Percentiles rank a stretch among this genome's conserved stretches.
Conservation (phyloP, 2,797 vertebrate species). For the Xerus rutilus region DNA sequence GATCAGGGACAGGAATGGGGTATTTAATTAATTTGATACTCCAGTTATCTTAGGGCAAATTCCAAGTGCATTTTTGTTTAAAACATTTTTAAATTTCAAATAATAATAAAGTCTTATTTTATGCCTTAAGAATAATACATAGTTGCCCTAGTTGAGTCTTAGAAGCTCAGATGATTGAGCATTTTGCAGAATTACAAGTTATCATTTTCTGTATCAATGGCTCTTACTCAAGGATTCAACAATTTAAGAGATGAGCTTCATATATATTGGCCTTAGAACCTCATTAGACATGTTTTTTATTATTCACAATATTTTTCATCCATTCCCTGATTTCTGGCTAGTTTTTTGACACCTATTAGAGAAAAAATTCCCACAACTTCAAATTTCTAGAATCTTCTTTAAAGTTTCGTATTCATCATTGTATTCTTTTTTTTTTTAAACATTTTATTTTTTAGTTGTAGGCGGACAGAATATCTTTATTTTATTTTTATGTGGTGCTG, state of each 20-base stretch:
- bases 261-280: neutral
- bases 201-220: neutral
- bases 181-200: neutral
- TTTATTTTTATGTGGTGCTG: too few relatives aligned
- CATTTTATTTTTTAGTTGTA: too few relatives aligned
- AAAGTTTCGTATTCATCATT: slow-evolving; percentile 23
- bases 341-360: neutral
- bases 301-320: neutral
- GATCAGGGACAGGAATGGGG: neutral
- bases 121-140: neutral
- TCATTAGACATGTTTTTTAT: neutral
- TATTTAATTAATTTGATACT: slow-evolving; percentile 22
- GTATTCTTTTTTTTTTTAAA: slow-evolving; percentile 35
- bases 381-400: slow-evolving; percentile 36
- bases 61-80: slow-evolving; percentile 42
- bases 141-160: neutral
- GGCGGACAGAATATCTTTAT: too few relatives aligned
- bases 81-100: neutral
- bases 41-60: slow-evolving; percentile 30
- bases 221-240: neutral
- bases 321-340: neutral
- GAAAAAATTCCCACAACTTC: neutral
- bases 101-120: neutral
- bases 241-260: neutral
- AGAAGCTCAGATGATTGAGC: neutral